These are phyloP conservation scores for Macheiramphus alcinus DNA, from an alignment of 2,113 vertebrate genomes.

Conservation along the genomic window DNA sequence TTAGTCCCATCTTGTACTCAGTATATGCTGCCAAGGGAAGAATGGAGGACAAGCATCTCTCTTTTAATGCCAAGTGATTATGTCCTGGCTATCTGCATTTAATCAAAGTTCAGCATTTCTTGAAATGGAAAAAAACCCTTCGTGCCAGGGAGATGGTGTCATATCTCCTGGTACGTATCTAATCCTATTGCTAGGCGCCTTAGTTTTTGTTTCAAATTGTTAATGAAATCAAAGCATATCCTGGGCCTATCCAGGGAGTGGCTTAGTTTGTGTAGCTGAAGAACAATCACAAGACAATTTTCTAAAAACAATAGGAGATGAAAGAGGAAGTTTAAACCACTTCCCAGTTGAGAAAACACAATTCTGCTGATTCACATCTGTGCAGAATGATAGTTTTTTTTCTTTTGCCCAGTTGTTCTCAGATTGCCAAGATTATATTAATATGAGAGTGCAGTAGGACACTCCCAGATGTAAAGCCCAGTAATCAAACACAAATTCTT, in stretches of 20 bases:
- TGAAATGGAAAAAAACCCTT: not conserved
- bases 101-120: not conserved
- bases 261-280: conserved; percentile 50
- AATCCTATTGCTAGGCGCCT: not conserved
- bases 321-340: conserved; percentile 72
- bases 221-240: conserved; percentile 35
- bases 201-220: conserved; percentile 23
- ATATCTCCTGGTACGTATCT: not conserved
- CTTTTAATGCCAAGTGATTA: not conserved
- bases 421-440: conserved; percentile 17
- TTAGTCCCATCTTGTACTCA: not conserved
- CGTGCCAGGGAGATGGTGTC: not conserved
- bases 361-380: conserved; percentile 70
- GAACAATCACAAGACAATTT: conserved; percentile 68
- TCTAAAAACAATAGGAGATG: conserved; percentile 67
- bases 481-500: conserved; percentile 37
- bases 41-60: not conserved
- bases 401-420: not conserved
- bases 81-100: not conserved
- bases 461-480: conserved; percentile 8
- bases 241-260: conserved; percentile 22
- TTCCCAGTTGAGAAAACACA: conserved; percentile 59
- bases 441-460: conserved; percentile 3
- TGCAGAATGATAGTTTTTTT: conserved; percentile 38
- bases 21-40: not conserved